phyloP scores from a whole-genome alignment of 2,797 vertebrate genomes.

The Bucorvus abyssinicus region DNA sequence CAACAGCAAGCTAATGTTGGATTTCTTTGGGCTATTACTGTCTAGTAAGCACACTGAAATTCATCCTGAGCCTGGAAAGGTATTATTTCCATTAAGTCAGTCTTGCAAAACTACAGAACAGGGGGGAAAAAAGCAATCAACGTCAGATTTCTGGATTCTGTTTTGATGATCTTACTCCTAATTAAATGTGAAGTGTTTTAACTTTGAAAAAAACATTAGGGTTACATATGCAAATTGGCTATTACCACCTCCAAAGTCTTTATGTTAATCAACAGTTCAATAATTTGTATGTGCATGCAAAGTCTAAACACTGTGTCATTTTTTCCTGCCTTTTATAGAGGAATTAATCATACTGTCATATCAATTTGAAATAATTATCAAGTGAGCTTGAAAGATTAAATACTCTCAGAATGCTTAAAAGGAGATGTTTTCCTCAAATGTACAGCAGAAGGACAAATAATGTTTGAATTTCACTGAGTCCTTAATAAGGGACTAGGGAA shows the following conservation, averaged over 20 bases:
- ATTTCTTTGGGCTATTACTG: constrained; percentile 32
- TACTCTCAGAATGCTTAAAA: background rate
- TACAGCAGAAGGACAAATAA: background rate
- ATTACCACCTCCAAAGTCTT: background rate
- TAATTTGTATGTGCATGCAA: background rate
- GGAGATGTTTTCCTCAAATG: background rate
- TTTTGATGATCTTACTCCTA: background rate
- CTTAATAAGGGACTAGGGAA: background rate
- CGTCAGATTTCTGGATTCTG: background rate
- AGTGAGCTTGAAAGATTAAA: constrained; percentile 15
- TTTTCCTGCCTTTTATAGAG: background rate
- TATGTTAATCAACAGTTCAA: background rate
- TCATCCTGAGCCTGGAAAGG: background rate
- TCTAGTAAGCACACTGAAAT: background rate
- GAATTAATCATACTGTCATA: constrained; percentile 26
- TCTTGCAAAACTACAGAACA: background rate
- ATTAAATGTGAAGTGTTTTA: background rate
- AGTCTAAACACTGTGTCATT: background rate
- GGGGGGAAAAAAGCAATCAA: background rate
- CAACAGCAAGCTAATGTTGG: background rate
- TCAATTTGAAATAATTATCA: constrained; percentile 1
- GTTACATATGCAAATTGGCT: background rate
- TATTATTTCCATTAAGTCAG: background rate
- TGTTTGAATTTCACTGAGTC: background rate
- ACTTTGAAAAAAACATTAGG: background rate